Evolutionary conservation across 2,888 invertebrate species (phyloP).

Genomic region (Pandemis cinnamomeana): DNA sequence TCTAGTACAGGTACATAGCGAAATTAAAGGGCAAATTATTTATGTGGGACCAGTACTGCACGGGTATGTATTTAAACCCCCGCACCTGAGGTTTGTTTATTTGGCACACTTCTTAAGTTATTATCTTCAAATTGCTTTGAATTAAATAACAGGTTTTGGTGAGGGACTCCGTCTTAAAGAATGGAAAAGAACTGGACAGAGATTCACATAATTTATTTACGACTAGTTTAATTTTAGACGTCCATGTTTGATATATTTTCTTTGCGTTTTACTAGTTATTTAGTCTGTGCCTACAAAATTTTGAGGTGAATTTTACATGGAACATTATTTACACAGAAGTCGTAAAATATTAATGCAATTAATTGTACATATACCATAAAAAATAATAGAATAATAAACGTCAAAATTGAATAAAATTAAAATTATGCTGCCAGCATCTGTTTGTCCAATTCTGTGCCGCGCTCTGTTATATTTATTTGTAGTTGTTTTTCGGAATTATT

Average conservation of each 20-base stretch:
- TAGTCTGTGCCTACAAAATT: too few relatives aligned
- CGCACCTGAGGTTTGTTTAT: conserved; percentile 78
- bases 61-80: conserved; percentile 59
- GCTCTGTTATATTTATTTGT: too few relatives aligned
- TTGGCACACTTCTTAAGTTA: conserved; percentile 60
- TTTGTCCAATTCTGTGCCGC: too few relatives aligned
- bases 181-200: not conserved
- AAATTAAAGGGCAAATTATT: conserved; percentile 69
- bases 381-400: too few relatives aligned
- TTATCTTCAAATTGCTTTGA: conserved; percentile 54
- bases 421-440: too few relatives aligned
- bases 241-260: not conserved
- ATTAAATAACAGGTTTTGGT: conserved; percentile 48
- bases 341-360: too few relatives aligned
- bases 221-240: not conserved
- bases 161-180: not conserved
- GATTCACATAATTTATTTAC: not conserved
- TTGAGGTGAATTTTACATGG: too few relatives aligned
- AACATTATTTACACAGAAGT: too few relatives aligned
- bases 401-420: too few relatives aligned
- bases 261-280: not conserved
- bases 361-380: too few relatives aligned
- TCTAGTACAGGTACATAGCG: conserved; percentile 45
- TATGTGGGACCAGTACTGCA: conserved; percentile 59
- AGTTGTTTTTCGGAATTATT: too few relatives aligned